Percentiles rank a stretch among this genome's conserved stretches.
These are phyloP conservation scores for Agriopis aurantiaria DNA, from an alignment of 2,888 invertebrate genomes.

Conservation along the genomic window DNA sequence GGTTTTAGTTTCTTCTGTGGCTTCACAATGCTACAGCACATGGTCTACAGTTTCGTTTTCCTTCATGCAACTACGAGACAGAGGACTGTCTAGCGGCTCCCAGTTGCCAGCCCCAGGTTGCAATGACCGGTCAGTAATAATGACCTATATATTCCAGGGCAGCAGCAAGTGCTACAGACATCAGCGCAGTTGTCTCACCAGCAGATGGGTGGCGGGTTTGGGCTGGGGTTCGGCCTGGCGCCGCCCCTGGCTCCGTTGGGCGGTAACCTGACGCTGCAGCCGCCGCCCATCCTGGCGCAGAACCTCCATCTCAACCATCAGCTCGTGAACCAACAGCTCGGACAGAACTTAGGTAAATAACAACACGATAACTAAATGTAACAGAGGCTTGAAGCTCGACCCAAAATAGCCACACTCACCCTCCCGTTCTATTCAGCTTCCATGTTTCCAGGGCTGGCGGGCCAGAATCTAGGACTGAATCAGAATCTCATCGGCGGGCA, in stretches of 20 bases:
- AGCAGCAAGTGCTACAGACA: conserved; percentile 72
- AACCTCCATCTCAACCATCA: conserved; percentile 73
- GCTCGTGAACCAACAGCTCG: conserved; percentile 73
- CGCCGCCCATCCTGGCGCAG: conserved; percentile 63
- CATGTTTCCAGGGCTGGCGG: conserved; percentile 64
- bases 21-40: too few relatives aligned
- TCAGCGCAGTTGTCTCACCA: conserved; percentile 63
- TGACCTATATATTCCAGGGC: conserved; percentile 55
- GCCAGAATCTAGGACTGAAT: conserved; percentile 65
- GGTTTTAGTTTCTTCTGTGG: too few relatives aligned
- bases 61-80: too few relatives aligned
- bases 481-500: conserved; percentile 67
- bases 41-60: too few relatives aligned
- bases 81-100: too few relatives aligned
- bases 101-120: too few relatives aligned
- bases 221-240: conserved; percentile 66
- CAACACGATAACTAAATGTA: too few relatives aligned
- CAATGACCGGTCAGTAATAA: not conserved
- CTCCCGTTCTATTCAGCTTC: conserved; percentile 21
- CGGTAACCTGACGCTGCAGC: conserved; percentile 55
- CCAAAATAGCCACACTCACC: not conserved
- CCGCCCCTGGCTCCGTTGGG: conserved; percentile 55
- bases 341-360: conserved; percentile 70
- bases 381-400: too few relatives aligned
- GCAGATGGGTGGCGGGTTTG: conserved; percentile 62